Percentiles rank a stretch among this genome's conserved stretches.
These are phyloP conservation scores for Carcharodon carcharias DNA, from an alignment of 2,797 vertebrate species.

Conservation along the genomic window DNA sequence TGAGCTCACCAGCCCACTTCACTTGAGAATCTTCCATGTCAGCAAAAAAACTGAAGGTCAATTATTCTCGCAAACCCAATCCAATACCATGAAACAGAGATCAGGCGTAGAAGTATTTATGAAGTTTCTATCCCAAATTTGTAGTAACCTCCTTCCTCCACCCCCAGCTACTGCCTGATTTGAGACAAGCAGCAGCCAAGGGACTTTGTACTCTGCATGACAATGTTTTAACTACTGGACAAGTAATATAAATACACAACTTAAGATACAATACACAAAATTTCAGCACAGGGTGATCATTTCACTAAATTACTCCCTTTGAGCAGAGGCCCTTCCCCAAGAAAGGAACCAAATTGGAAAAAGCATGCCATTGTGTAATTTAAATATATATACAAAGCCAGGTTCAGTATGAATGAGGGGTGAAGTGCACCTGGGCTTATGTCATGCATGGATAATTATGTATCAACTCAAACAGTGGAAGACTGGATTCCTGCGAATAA, in stretches of 20 bases:
- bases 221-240: not conserved
- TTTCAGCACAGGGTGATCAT: not conserved
- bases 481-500: not conserved
- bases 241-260: not conserved
- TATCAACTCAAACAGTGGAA: not conserved
- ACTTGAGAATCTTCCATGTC: not conserved
- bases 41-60: not conserved
- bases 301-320: not conserved
- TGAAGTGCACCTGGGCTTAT: not conserved
- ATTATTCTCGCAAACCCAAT: not conserved
- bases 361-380: not conserved
- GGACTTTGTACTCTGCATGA: too few species aligned
- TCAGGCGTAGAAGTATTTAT: not conserved
- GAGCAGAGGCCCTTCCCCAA: not conserved
- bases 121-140: not conserved
- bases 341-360: not conserved
- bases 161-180: too few species aligned
- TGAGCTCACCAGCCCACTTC: too few species aligned
- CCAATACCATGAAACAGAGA: not conserved
- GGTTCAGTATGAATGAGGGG: not conserved
- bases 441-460: not conserved
- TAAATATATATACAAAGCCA: slow-evolving; percentile 7
- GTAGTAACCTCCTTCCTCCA: not conserved
- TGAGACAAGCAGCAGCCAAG: not conserved
- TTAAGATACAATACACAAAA: not conserved